Percentiles rank a stretch among this genome's conserved stretches.
Conservation (phyloP, 2,113 vertebrate genomes). For the Peromyscus polionotus region DNA sequence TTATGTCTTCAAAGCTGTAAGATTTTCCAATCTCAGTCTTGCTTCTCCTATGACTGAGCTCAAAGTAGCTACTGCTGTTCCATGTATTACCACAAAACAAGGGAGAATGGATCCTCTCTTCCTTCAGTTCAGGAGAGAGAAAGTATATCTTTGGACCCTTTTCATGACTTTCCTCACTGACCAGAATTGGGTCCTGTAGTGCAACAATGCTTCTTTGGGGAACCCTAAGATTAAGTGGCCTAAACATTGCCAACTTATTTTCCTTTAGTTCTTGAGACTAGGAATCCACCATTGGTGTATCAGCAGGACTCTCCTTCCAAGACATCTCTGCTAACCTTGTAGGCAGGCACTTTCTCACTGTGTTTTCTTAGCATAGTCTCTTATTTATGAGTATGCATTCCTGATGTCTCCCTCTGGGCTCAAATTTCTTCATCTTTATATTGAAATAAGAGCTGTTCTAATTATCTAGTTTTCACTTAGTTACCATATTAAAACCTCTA, state of each 20-base stretch:
- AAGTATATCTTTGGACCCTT: background rate
- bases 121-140: background rate
- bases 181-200: background rate
- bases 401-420: background rate
- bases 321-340: background rate
- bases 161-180: background rate
- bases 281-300: background rate
- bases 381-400: background rate
- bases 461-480: background rate
- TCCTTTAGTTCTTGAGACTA: background rate
- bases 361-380: background rate
- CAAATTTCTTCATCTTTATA: background rate
- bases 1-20: background rate
- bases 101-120: background rate
- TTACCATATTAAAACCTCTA: background rate
- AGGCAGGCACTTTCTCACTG: background rate
- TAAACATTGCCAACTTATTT: background rate
- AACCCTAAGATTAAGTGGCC: background rate
- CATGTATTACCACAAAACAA: background rate
- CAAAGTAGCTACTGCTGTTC: background rate
- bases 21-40: background rate
- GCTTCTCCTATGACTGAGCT: background rate
- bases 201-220: background rate
- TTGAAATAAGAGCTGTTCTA: background rate
- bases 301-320: too few relatives aligned